Percentiles rank a stretch among this genome's conserved stretches.
Conservation (phyloP, 37 sponge, comb jelly and placozoan genomes). For the Halichondria panicea region DNA sequence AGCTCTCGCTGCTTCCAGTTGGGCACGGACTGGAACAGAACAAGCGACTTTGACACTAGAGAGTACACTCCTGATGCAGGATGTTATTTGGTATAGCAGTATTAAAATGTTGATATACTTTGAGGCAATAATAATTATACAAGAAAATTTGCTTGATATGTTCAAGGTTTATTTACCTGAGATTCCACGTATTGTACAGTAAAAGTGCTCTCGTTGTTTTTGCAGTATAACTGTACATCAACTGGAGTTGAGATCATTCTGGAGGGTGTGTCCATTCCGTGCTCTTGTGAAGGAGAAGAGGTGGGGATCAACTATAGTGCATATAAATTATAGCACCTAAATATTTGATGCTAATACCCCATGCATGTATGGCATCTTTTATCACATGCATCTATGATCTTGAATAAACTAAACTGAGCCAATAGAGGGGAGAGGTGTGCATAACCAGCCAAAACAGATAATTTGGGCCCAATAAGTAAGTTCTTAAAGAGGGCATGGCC, state of each 20-base stretch:
- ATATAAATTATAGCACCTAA: no score
- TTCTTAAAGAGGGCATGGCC: no score
- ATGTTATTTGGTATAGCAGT: background rate
- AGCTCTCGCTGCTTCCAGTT: background rate
- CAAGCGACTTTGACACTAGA: background rate
- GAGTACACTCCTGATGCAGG: background rate
- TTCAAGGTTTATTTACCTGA: background rate
- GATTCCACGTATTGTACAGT: background rate
- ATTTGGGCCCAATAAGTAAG: no score
- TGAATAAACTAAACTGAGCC: no score
- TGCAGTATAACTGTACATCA: background rate
- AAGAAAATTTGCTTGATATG: background rate
- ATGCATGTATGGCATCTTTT: no score
- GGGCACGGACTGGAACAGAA: background rate
- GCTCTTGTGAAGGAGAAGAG: constrained; percentile 1
- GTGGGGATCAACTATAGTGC: no score
- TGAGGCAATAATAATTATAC: no score
- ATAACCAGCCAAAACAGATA: no score
- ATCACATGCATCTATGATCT: no score
- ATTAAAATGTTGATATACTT: no score
- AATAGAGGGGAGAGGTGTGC: no score
- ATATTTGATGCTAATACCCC: no score
- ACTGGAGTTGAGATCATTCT: background rate
- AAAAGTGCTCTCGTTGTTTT: background rate
- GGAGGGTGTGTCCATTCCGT: background rate